Percentiles rank a stretch among this genome's conserved stretches.
phyloP scores from a whole-genome alignment of 2,797 vertebrate genomes.

The Poecile montanus region DNA sequence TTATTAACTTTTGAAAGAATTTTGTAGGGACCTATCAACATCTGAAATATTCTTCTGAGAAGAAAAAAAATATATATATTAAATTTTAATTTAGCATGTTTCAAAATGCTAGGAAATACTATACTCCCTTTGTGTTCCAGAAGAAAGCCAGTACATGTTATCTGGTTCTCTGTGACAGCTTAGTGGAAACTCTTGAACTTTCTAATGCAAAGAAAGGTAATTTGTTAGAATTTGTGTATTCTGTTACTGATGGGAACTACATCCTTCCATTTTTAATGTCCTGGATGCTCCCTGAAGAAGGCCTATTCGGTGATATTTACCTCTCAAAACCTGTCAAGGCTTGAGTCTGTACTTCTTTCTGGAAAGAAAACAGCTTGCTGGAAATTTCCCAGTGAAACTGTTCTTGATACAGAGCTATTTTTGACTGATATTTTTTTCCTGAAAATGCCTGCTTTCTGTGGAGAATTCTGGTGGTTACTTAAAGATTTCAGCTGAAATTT shows the following conservation, averaged over 20 bases:
- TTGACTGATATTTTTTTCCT: background rate
- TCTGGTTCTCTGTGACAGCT: background rate
- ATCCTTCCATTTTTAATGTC: background rate
- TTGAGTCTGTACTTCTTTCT: background rate
- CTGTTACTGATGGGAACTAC: background rate
- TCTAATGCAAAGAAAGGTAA: background rate
- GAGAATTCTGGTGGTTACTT: conserved; percentile 42
- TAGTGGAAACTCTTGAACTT: conserved; percentile 1
- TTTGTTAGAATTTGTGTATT: background rate
- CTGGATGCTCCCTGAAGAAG: background rate
- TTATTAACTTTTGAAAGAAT: conserved; percentile 60
- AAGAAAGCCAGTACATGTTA: background rate
- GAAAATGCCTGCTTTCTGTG: conserved; percentile 15
- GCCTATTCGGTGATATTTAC: background rate
- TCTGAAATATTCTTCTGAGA: background rate
- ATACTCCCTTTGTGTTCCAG: background rate
- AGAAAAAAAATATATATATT: background rate
- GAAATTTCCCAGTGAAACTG: conserved; percentile 49
- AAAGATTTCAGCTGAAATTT: conserved; percentile 47
- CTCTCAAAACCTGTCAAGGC: background rate
- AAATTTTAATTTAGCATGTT: conserved; percentile 15
- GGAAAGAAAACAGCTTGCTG: conserved; percentile 18
- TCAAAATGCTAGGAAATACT: background rate
- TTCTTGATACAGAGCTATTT: conserved; percentile 55
- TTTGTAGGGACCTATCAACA: conserved; percentile 32